Evolutionary conservation across 2,888 invertebrate genomes (phyloP), one percentile per base, ranked within the genome.

Genomic region (Alentia gelatinosa): DNA sequence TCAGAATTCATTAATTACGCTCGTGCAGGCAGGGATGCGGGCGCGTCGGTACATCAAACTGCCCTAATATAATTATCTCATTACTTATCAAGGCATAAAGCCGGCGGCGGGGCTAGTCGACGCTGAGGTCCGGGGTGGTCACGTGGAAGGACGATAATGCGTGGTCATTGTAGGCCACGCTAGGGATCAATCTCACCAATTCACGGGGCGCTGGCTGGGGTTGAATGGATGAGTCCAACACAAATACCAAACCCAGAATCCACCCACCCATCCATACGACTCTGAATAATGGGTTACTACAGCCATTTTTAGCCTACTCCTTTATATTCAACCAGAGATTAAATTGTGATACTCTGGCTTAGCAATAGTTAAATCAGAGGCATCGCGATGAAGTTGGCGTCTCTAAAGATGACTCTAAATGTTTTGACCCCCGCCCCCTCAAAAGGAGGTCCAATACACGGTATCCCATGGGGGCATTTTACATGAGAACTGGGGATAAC

Each of bases 31-130:
- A 23, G 79, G 9, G n/a, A 19, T 9, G 35, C 15, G 79, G n/a
- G 39, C 37, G 37, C 12, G 79, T 35, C 37, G 23, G 37, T 39
- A 39, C 79, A 39, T 79, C 37, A 79, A 37, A 39, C 79, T 0
- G 79, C 37, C n/a, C 79, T 79, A 79, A 79, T 79, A 79, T 79
- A 79, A 79, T 79, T 79, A 79, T 79, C 79, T 79, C 39, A 79
- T 79, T 79, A 79, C 79, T 79, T 79, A 79, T 79, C 79, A 79
- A 37, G 35, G 7, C 35, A 39, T 39, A n/a, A 39, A 79, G 79
- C 37, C 37, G 39, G 23, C 7, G 79, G 39, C 35, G n/a, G n/a
- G n/a, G n/a, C n/a, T n/a, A n/a, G n/a, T n/a, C n/a, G n/a, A n/a
- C n/a, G n/a, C 79, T 39, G 79, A 15, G 35, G 79, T 39, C 35